A percentile compares a stretch with the other conserved stretches of the same genome.
Evolutionary conservation across 2,113 vertebrate genomes (phyloP).

Genomic region (Chunga burmeisteri): DNA sequence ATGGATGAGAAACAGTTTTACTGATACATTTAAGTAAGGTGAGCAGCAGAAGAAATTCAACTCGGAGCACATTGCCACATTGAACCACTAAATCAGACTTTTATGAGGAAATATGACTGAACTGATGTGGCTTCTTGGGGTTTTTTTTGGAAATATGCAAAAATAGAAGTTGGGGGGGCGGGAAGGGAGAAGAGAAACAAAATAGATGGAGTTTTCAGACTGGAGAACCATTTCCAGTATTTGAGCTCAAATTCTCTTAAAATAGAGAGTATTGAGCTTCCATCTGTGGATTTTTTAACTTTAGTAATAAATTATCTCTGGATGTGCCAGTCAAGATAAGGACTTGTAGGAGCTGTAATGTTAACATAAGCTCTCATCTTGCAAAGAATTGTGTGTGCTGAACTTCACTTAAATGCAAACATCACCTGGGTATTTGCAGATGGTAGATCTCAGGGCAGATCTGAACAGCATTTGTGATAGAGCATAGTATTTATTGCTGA

Average conservation of each 20-base stretch:
- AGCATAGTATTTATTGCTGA: neutral
- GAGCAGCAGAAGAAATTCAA: neutral
- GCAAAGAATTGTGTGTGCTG: neutral
- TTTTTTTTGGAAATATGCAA: neutral
- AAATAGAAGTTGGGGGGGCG: neutral
- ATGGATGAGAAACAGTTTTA: neutral
- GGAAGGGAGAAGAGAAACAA: neutral
- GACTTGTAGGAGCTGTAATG: neutral
- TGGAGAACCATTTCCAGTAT: neutral
- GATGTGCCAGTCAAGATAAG: neutral
- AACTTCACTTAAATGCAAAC: rapidly evolving
- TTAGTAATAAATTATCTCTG: neutral
- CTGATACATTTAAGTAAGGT: neutral
- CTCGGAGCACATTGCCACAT: neutral
- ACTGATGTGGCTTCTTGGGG: neutral
- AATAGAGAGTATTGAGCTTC: neutral
- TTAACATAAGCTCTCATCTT: neutral
- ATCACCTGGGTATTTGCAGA: neutral
- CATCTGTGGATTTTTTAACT: neutral
- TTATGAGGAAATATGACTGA: neutral
- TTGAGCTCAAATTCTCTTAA: neutral
- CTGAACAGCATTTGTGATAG: neutral
- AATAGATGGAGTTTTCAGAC: neutral
- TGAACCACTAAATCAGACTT: neutral
- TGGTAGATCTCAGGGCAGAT: neutral